Percentiles rank a stretch among this genome's conserved stretches.
Evolutionary conservation across 2,888 invertebrate genomes (phyloP).

Genomic region (Monochamus alternatus): DNA sequence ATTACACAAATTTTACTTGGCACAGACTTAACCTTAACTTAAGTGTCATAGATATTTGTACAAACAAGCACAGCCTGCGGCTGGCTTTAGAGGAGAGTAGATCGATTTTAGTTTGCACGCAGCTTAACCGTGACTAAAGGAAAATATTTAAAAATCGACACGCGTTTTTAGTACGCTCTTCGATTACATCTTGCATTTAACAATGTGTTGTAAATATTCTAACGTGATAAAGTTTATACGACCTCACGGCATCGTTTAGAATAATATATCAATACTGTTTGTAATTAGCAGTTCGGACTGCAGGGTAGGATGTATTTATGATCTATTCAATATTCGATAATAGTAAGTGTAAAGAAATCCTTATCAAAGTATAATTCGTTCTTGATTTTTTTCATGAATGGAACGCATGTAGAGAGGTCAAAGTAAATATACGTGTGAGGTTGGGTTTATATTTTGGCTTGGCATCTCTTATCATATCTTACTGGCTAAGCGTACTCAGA

Average conservation of each 20-base stretch:
- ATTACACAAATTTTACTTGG: too few species aligned
- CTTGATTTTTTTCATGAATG: too few species aligned
- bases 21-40: too few species aligned
- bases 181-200: constrained; percentile 13
- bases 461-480: too few species aligned
- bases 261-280: constrained; percentile 20
- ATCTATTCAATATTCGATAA: constrained; percentile 16
- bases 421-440: too few species aligned
- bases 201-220: constrained; percentile 35
- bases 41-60: too few species aligned
- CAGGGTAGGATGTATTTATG: constrained; percentile 28
- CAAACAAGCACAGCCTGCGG: too few species aligned
- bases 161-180: neutral
- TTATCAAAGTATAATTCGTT: too few species aligned
- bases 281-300: constrained; percentile 27
- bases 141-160: neutral
- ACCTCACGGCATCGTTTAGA: constrained; percentile 14
- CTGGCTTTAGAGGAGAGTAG: too few species aligned
- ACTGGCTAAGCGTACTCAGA: too few species aligned
- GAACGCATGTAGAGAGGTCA: too few species aligned
- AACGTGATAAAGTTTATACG: constrained; percentile 22
- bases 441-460: too few species aligned
- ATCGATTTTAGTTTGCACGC: neutral
- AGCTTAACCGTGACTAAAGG: constrained; percentile 11
- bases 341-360: neutral